Conservation (phyloP, 1,140 invertebrate genomes). For the Rhagoletis pomonella region DNA sequence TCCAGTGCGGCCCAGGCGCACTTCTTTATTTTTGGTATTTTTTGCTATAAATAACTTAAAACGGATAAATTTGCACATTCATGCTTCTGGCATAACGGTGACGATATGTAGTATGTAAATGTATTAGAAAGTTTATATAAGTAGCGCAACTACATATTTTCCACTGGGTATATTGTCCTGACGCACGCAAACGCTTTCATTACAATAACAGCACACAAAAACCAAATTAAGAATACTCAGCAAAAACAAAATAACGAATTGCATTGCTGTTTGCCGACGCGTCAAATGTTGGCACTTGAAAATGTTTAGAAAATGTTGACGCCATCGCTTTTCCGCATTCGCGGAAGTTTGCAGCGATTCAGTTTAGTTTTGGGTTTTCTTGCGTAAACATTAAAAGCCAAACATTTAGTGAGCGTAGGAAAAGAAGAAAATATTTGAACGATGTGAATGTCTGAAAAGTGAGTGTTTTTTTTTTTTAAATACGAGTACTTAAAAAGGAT, state of each 20-base stretch:
- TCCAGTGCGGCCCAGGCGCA: no score
- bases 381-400: conserved; percentile 59
- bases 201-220: background rate
- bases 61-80: no score
- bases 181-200: conserved; percentile 6
- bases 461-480: background rate
- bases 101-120: no score
- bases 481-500: background rate
- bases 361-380: conserved; percentile 63
- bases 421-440: background rate
- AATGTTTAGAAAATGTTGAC: conserved; percentile 31
- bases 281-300: conserved; percentile 15
- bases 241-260: conserved; percentile 34
- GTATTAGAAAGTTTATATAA: no score
- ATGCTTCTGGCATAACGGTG: no score
- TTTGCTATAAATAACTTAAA: no score
- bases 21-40: no score
- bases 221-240: conserved; percentile 11
- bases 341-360: conserved; percentile 55
- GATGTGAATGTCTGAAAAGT: background rate
- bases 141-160: no score
- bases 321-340: conserved; percentile 19
- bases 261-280: background rate
- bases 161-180: background rate
- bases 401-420: background rate